phyloP scores from a whole-genome alignment of 2,113 vertebrate species.

The Beaufortia kweichowensis region DNA sequence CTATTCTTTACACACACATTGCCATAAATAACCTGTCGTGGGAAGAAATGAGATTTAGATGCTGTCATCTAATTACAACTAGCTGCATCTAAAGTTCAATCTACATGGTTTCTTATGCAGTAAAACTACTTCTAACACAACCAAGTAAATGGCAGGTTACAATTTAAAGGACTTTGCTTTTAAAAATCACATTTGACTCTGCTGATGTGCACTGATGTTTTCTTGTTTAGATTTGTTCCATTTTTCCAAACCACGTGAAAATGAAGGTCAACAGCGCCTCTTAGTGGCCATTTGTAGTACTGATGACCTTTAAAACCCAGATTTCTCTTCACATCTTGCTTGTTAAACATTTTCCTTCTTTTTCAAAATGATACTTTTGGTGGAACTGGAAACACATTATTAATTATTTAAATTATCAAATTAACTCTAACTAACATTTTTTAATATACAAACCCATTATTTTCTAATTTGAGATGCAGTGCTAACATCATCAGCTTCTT shows the following conservation, averaged over 20 bases:
- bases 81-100: conserved; percentile 15
- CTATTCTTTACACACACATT: not conserved
- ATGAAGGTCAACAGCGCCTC: conserved; percentile 31
- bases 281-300: conserved; percentile 31
- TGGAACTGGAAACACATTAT: too few relatives aligned
- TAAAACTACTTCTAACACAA: conserved; percentile 19
- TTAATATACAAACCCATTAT: too few relatives aligned
- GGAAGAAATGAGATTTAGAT: conserved; percentile 8
- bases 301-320: not conserved
- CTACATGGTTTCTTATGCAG: not conserved
- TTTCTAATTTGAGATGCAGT: too few relatives aligned
- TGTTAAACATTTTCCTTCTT: too few relatives aligned
- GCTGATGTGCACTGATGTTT: not conserved
- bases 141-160: not conserved
- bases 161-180: conserved; percentile 11
- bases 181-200: conserved; percentile 2
- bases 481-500: too few relatives aligned
- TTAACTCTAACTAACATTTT: too few relatives aligned
- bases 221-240: not conserved
- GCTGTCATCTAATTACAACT: conserved; percentile 26
- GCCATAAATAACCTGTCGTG: not conserved
- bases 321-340: too few relatives aligned
- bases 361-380: too few relatives aligned
- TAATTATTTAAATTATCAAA: too few relatives aligned
- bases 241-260: not conserved